Evolutionary conservation across 2,888 invertebrate species (phyloP), one percentile per base, ranked within the genome.

Genomic region (Troglohyphantes excavatus): DNA sequence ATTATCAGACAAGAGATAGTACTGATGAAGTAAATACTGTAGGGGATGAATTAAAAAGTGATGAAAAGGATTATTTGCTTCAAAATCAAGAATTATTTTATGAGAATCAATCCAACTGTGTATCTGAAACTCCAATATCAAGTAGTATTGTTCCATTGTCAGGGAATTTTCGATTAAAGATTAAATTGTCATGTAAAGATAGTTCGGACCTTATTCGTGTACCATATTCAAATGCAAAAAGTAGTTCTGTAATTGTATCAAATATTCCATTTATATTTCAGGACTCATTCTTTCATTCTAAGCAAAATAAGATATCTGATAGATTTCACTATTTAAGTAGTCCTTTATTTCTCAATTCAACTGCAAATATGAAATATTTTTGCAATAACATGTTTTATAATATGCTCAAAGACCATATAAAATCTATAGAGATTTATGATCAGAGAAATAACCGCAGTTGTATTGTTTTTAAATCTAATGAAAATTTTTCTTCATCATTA

Each of bases 371-470:
- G 9, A 46, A 65, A 65, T 33, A 75, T 68, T 33, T 81, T 11
- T 81, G 65, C 19, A 87, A 79, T 43, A 82, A 43, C 68, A 46
- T 82, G 13, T 43, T 82, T 67, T 65, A 63, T n/a, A 75, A 59
- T 67, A 75, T 82, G 67, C 67, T 88, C n/a, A 82, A 59, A 23
- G 61, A 75, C 9, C 53, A 82, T 82, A 67, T 82, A 11, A 88
- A 82, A 29, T 73, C 86, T 11, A 27, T 81, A 65, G 73, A 81
- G 65, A 67, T 65, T 33, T 73, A 63, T 33, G 73, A 87, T 43
- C 33, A 65, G 13, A 67, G 53, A 46, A 81, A 75, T 33, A 72
- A 81, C 11, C 65, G 46, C 39, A 87, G 87, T 27, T 87, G 73
- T 53, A n/a, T 81, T 21, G 26, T 87, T 46, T 23, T 33, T 11